These are phyloP conservation scores for Anguilla anguilla DNA, from an alignment of 2,797 vertebrate species.

Conservation along the genomic window DNA sequence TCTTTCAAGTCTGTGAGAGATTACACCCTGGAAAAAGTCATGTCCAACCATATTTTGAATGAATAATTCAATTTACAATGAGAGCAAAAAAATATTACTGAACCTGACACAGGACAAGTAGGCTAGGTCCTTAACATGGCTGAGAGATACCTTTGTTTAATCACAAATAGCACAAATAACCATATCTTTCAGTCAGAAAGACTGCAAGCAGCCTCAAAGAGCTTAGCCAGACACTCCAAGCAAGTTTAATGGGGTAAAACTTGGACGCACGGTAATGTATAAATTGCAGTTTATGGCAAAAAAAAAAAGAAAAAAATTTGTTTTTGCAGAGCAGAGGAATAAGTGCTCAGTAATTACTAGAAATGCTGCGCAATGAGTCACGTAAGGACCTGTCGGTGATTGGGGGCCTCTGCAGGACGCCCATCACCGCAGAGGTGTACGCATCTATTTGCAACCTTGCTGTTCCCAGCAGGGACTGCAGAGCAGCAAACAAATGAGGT, in stretches of 20 bases:
- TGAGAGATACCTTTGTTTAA: not conserved
- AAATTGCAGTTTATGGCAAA: not conserved
- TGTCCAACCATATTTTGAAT: not conserved
- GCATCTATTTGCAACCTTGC: conserved; percentile 26
- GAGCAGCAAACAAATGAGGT: conserved; percentile 15
- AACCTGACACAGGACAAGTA: not conserved
- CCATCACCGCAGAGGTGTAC: not conserved
- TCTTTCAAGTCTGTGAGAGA: not conserved
- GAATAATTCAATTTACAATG: not conserved
- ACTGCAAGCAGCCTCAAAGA: not conserved
- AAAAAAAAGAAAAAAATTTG: not conserved
- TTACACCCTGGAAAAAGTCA: not conserved
- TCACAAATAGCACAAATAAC: not conserved
- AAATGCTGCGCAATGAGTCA: conserved; percentile 17
- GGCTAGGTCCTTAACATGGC: not conserved
- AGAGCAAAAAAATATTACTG: not conserved
- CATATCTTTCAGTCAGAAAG: not conserved
- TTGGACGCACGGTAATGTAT: not conserved
- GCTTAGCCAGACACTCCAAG: not conserved
- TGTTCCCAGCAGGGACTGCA: conserved; percentile 21
- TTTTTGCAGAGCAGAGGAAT: conserved; percentile 15
- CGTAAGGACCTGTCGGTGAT: not conserved
- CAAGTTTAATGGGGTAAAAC: not conserved
- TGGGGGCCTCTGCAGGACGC: not conserved
- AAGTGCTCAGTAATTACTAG: conserved; percentile 13